A percentile compares a stretch with the other conserved stretches of the same genome.
Conservation (phyloP, 2,797 vertebrate genomes). For the Cetoscarus ocellatus region DNA sequence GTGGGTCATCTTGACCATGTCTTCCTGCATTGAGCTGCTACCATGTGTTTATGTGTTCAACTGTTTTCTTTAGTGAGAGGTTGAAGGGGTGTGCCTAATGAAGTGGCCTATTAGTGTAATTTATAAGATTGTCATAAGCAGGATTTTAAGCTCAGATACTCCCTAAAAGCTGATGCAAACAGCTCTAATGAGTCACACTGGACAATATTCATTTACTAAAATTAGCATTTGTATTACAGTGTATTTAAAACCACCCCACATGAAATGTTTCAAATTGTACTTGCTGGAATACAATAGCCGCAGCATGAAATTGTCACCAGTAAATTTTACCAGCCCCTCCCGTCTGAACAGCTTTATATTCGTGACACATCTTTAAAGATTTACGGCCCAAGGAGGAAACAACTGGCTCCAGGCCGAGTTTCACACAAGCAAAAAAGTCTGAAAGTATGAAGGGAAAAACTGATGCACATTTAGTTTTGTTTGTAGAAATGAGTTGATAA, state of each 20-base stretch:
- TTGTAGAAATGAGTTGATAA: neutral
- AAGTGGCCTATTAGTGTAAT: too few relatives aligned
- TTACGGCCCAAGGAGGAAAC: neutral
- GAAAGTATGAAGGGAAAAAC: neutral
- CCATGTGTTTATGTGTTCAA: too few relatives aligned
- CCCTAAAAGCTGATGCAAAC: neutral
- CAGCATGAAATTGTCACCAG: slow-evolving; percentile 4
- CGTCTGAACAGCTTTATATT: neutral
- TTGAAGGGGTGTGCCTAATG: too few relatives aligned
- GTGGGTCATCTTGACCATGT: too few relatives aligned
- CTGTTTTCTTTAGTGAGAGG: too few relatives aligned
- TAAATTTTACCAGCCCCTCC: neutral
- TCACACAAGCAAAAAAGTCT: neutral
- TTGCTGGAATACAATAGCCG: neutral
- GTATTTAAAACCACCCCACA: neutral
- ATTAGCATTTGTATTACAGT: neutral
- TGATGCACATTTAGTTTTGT: neutral
- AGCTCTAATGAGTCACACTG: neutral
- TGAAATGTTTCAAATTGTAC: neutral
- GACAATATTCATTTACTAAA: neutral
- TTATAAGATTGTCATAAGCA: too few relatives aligned
- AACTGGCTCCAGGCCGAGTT: neutral
- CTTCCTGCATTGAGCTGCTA: too few relatives aligned
- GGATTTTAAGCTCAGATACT: neutral
- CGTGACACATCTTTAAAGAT: neutral